Evolutionary conservation across 2,888 invertebrate genomes (phyloP).

Genomic region (Sympetrum striolatum): DNA sequence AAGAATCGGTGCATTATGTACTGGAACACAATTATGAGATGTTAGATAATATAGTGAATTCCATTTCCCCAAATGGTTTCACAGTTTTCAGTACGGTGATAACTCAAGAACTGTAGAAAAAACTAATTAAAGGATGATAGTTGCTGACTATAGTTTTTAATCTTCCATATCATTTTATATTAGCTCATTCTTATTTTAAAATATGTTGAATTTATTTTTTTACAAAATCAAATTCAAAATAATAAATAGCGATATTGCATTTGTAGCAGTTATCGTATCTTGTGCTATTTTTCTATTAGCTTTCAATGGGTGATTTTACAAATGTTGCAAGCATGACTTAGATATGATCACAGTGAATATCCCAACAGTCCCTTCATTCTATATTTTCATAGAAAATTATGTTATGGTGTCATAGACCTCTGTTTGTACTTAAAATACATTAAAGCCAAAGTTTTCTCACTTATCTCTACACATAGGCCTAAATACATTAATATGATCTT

Average conservation of each 20-base stretch:
- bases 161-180: background rate
- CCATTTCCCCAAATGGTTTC: too few species aligned
- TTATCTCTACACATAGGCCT: background rate
- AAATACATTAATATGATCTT: background rate
- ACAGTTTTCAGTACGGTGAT: too few species aligned
- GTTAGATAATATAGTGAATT: too few species aligned
- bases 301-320: background rate
- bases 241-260: slow-evolving; percentile 21
- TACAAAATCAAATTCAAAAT: background rate
- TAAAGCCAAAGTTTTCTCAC: background rate
- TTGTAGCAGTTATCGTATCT: background rate
- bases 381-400: background rate
- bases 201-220: slow-evolving; percentile 26
- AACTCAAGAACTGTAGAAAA: too few species aligned
- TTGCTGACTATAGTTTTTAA: background rate
- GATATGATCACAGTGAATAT: background rate
- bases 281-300: slow-evolving; percentile 34
- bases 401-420: background rate
- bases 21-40: background rate
- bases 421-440: background rate
- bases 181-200: background rate
- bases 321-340: background rate
- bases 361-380: background rate
- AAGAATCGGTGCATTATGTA: background rate
- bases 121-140: background rate